Evolutionary conservation across 1,140 invertebrate species (phyloP).

Genomic region (Hyphantria cunea): DNA sequence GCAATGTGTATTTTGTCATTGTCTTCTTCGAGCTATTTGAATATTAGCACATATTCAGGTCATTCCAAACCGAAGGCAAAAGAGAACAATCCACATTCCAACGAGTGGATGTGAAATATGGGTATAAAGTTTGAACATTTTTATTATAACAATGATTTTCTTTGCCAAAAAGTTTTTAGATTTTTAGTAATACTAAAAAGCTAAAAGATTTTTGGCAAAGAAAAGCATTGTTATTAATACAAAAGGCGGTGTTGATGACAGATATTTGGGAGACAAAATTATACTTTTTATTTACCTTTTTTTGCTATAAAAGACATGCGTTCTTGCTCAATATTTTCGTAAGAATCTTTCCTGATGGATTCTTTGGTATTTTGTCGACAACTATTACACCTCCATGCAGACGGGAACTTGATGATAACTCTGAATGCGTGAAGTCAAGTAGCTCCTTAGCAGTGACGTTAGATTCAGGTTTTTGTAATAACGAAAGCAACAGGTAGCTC

Average conservation of each 20-base stretch:
- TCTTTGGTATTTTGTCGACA: constrained; percentile 85
- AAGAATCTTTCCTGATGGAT: constrained; percentile 86
- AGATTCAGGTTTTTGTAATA: constrained; percentile 79
- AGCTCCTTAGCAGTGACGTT: constrained; percentile 79
- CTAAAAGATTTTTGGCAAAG: too few relatives aligned
- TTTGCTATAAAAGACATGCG: too few relatives aligned
- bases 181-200: too few relatives aligned
- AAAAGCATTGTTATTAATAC: too few relatives aligned
- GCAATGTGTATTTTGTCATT: constrained; percentile 9
- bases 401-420: constrained; percentile 80
- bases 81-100: neutral
- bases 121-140: neutral
- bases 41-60: neutral
- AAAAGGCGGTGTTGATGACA: too few relatives aligned
- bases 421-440: constrained; percentile 75
- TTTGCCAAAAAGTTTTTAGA: neutral
- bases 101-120: neutral
- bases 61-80: neutral
- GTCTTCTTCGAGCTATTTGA: constrained; percentile 7
- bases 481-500: constrained; percentile 87
- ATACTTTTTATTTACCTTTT: too few relatives aligned
- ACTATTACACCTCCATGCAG: constrained; percentile 86
- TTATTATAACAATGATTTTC: neutral
- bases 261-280: too few relatives aligned
- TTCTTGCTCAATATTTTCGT: too few relatives aligned